Base-by-base conservation (phyloP, 53 echinoderm and acorn worm species). In the Echinometra lucunter region DNA sequence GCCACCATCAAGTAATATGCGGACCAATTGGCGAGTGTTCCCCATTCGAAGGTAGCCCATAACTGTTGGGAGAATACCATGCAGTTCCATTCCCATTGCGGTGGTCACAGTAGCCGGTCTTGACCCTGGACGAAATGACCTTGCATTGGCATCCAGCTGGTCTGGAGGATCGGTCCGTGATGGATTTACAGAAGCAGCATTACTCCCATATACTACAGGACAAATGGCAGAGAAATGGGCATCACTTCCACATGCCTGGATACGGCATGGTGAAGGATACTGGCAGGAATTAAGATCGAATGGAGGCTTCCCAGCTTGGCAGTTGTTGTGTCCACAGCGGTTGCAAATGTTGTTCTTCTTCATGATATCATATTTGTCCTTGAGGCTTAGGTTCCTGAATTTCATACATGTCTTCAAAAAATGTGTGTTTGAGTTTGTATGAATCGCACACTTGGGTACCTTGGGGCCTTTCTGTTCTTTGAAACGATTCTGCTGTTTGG, bases 221-320 rank as follows among this genome's bases (percentile, higher is more conserved):
- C 96, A 98, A 81, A 98, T 94, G 27, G 98, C 91, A 10, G 96
- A 94, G 81, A 97, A 97, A 58, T 97, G 96, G 27, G 44, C 60
- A 94, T 97, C 96, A 74, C 92, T 95, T 10, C 95, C 96, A 96
- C 96, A 95, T 19, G 96, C 90, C 37, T 66, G 90, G 57, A 94
- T 91, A 40, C 95, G 74, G 80, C 96, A 95, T 21, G 96, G 96
- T 5, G 95, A 38, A 9, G 35, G 57, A 44, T 92, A 95, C 88
- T 95, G 96, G 67, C 96, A 96, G 4, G 92, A 92, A 2, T 91
- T 72, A 5, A 19, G 88, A 49, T 96, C 89, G 91, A 82, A 88
- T 23, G 96, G 96, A 37, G 95, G 92, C 57, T 95, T 96, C 30
- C 96, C 56, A 56, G 56, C 96, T 66, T 53, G 6, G 38, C 96